Base-by-base conservation (phyloP, 92 coral and sea anemone genomes). In the Bergia sp. region DNA sequence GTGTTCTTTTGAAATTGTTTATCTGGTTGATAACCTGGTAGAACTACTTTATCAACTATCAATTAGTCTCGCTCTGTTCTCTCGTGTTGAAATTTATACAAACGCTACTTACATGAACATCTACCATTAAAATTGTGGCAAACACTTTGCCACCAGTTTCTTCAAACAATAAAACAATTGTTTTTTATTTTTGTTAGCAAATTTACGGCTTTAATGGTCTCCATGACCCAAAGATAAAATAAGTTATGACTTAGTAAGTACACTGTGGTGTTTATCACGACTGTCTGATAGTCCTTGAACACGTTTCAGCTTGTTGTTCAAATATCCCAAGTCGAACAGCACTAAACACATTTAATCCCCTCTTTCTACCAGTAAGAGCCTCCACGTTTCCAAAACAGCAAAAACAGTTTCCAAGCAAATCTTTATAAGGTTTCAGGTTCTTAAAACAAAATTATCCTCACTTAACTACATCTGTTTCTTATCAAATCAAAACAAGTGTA, bases 121-220 rank as follows among this genome's bases (percentile, higher is more conserved):
- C 47, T n/a, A 72, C 23, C 23, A 38, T 47, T 84, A 44, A 69
- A 45, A 69, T 36, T 37, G 79, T 79, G 82, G 66, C 82, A 23
- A 42, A 50, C 40, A 79, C 15, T 49, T 79, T 37, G 82, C 66
- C 82, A 49, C 21, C 82, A 41, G 80, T 20, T n/a, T 76, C 80
- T 76, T 21, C 45, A 76, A 76, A 41, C 45, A 21, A 76, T 76
- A 76, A 84, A 84, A 38, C 39, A 72, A 66, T 20, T 61, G 69
- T 66, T 64, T 57, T 38, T 64, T 82, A 41, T 40, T 44, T 76
- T 29, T 44, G 45, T 15, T 42, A 76, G 37, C 37, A 41, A 76
- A 41, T 76, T 76, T 76, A 76, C 45, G 80, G 45, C 80, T 76
- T 74, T 76, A 76, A 21, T 41, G 80, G 80, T 76, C 80, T 76